These are phyloP conservation scores for Lasiommata megera DNA, from an alignment of 2,888 invertebrate species.

Conservation along the genomic window DNA sequence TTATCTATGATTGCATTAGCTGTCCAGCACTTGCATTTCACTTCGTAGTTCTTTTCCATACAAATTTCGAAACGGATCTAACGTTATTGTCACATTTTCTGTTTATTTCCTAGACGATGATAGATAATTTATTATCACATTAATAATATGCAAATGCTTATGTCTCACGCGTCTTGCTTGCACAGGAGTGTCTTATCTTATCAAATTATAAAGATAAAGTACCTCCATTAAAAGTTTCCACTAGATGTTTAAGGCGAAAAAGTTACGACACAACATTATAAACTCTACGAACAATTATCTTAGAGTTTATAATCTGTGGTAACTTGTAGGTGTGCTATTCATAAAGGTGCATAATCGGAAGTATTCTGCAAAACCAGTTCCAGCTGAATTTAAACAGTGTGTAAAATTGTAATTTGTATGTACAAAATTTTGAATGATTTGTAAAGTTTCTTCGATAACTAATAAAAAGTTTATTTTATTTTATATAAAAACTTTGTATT, in stretches of 20 bases:
- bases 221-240: constrained; percentile 65
- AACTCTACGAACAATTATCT: not conserved
- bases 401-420: no score
- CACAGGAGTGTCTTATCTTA: constrained; percentile 66
- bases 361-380: not conserved
- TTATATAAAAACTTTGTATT: no score
- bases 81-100: constrained; percentile 29
- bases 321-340: not conserved
- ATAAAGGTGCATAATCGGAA: not conserved
- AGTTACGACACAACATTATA: constrained; percentile 42
- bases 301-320: constrained; percentile 10
- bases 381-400: no score
- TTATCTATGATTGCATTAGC: constrained; percentile 1
- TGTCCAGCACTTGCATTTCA: not conserved
- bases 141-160: constrained; percentile 42
- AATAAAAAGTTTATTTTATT: no score
- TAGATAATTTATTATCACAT: constrained; percentile 51
- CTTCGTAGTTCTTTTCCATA: constrained; percentile 4
- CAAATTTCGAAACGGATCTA: constrained; percentile 12
- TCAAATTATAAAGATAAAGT: constrained; percentile 59
- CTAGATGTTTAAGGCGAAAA: constrained; percentile 36
- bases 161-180: constrained; percentile 60
- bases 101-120: constrained; percentile 50
- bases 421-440: no score
- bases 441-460: no score